phyloP scores from a whole-genome alignment of 1,140 invertebrate genomes.

The Penaeus vannamei region DNA sequence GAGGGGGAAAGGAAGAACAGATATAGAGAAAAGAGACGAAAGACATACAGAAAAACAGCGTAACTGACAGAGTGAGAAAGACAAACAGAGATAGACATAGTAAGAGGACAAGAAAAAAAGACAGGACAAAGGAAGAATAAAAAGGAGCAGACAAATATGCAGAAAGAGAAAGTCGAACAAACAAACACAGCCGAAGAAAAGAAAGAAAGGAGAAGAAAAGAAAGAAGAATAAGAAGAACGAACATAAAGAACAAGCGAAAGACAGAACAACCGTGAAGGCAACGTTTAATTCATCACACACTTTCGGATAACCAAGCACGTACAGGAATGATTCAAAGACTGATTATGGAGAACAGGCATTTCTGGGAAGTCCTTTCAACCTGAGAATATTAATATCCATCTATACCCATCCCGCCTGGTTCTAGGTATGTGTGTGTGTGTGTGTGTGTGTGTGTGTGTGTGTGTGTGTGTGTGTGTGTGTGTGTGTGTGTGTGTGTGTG shows the following conservation, averaged over 20 bases:
- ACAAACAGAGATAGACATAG: slow-evolving; percentile 1
- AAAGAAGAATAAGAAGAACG: neutral
- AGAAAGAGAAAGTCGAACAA: neutral
- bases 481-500: slow-evolving; percentile 40
- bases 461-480: slow-evolving; percentile 49
- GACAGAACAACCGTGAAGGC: too few species aligned
- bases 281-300: too few species aligned
- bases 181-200: neutral
- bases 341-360: neutral
- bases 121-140: neutral
- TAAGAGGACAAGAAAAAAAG: neutral
- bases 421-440: slow-evolving; percentile 18
- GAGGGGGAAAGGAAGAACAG: slow-evolving; percentile 72
- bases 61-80: slow-evolving; percentile 36
- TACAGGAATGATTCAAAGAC: too few species aligned
- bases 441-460: slow-evolving; percentile 47
- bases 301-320: too few species aligned
- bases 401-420: neutral
- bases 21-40: neutral
- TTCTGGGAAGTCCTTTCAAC: neutral
- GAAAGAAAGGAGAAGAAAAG: neutral
- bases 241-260: neutral
- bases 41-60: slow-evolving; percentile 48
- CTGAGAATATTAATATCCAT: too few species aligned
- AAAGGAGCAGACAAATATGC: too few species aligned